Evolutionary conservation across 1,140 invertebrate genomes (phyloP).

Genomic region (Drosophila navojoa): DNA sequence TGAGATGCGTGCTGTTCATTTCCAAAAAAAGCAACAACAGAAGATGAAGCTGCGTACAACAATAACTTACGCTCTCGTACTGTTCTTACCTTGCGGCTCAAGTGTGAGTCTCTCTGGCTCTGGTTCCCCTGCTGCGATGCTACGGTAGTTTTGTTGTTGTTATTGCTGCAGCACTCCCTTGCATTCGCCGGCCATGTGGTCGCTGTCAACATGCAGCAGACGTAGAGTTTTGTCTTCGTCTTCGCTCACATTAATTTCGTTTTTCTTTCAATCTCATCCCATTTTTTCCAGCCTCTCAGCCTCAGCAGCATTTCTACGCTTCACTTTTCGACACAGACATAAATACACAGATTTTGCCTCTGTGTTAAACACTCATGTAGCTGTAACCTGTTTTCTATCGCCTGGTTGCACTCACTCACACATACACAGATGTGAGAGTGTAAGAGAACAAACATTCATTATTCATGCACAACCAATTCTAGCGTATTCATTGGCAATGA

Average conservation of each 20-base stretch:
- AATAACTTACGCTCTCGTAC: slow-evolving; percentile 11
- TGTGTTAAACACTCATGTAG: slow-evolving; percentile 36
- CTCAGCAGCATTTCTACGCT: slow-evolving; percentile 22
- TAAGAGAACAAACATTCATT: slow-evolving; percentile 29
- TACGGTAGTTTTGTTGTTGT: slow-evolving; percentile 54
- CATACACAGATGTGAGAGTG: slow-evolving; percentile 6
- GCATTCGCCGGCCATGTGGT: slow-evolving; percentile 52
- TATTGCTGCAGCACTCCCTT: slow-evolving; percentile 49
- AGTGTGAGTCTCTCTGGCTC: slow-evolving; percentile 27
- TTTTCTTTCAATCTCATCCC: slow-evolving; percentile 68
- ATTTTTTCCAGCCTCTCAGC: slow-evolving; percentile 57
- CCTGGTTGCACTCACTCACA: slow-evolving; percentile 35
- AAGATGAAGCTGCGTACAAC: slow-evolving; percentile 14
- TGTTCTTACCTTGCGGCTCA: slow-evolving; percentile 26
- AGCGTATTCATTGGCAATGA: slow-evolving; percentile 70
- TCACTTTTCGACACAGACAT: slow-evolving; percentile 37
- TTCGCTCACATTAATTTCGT: slow-evolving; percentile 46
- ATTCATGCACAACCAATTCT: slow-evolving; percentile 47
- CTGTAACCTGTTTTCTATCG: slow-evolving; percentile 71
- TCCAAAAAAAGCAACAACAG: slow-evolving; percentile 26
- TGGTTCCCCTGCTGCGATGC: slow-evolving; percentile 57
- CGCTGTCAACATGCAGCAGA: slow-evolving; percentile 37
- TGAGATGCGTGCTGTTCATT: slow-evolving; percentile 31
- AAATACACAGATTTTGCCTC: slow-evolving; percentile 33
- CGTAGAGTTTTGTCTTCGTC: slow-evolving; percentile 13